Evolutionary conservation across 2,888 invertebrate species (phyloP).

Genomic region (Cabera pusaria): DNA sequence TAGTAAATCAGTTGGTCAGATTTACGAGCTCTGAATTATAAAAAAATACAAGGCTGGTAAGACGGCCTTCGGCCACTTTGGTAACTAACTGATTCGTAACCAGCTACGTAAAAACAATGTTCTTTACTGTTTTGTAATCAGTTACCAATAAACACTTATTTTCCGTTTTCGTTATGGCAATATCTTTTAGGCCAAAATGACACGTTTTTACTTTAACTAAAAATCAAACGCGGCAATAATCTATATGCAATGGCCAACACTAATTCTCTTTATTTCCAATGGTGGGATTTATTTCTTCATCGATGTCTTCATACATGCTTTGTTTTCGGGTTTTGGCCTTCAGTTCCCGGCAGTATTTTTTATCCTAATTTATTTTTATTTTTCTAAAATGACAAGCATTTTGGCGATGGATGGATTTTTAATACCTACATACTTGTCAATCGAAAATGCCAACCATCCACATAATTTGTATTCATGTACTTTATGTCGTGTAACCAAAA

Average conservation of each 20-base stretch:
- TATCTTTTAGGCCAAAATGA: neutral
- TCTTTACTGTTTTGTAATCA: neutral
- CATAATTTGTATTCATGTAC: constrained; percentile 19
- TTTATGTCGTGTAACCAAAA: constrained; percentile 13
- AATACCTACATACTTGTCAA: constrained; percentile 7
- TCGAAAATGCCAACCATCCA: constrained; percentile 17
- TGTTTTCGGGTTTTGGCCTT: neutral
- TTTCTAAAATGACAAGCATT: constrained; percentile 10
- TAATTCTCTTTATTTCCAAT: neutral
- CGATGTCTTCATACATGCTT: neutral
- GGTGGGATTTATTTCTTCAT: neutral
- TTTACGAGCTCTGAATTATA: too few species aligned
- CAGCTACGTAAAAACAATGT: neutral
- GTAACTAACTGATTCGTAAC: neutral
- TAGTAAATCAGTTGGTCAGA: too few species aligned
- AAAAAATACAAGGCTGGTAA: too few species aligned
- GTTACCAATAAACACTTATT: neutral
- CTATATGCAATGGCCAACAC: neutral
- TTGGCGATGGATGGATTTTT: constrained; percentile 15
- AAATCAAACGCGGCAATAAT: neutral
- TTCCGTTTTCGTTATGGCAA: neutral
- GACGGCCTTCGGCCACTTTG: neutral
- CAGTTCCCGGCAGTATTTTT: neutral
- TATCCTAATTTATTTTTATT: neutral
- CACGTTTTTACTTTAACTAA: neutral